Percentiles rank a stretch among this genome's conserved stretches.
phyloP scores from a whole-genome alignment of 1,140 invertebrate genomes.

The Lepidurus arcticus region DNA sequence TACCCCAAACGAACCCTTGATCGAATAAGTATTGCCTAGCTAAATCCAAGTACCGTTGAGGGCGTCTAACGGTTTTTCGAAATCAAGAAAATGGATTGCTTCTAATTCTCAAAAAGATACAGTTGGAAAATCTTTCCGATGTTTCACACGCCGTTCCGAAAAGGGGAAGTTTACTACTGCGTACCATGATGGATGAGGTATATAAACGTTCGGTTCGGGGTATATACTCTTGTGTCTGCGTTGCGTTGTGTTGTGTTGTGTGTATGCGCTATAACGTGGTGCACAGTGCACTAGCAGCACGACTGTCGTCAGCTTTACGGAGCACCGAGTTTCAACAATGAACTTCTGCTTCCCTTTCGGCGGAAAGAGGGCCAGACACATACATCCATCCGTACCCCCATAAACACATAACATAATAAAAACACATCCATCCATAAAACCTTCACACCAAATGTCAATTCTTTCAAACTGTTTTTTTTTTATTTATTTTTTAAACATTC shows the following conservation, averaged over 20 bases:
- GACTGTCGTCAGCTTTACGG: slow-evolving; percentile 17
- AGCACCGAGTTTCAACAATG: neutral
- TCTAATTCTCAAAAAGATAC: neutral
- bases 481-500: too few relatives aligned
- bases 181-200: slow-evolving; percentile 1
- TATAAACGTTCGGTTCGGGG: neutral
- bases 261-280: too few relatives aligned
- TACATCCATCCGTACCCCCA: neutral
- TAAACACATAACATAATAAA: neutral
- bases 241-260: too few relatives aligned
- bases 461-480: too few relatives aligned
- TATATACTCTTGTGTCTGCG: neutral
- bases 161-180: neutral
- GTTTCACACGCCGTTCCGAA: slow-evolving; percentile 5
- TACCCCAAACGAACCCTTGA: too few relatives aligned
- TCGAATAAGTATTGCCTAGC: too few relatives aligned
- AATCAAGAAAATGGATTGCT: neutral
- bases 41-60: too few relatives aligned
- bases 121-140: neutral
- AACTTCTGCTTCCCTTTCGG: neutral
- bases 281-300: neutral
- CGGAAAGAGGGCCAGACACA: too few relatives aligned
- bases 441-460: too few relatives aligned
- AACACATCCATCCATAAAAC: too few relatives aligned
- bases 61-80: too few relatives aligned